Evolutionary conservation across 1,140 invertebrate genomes (phyloP), one percentile per base, ranked within the genome.

Genomic region (Pissodes strobi): DNA sequence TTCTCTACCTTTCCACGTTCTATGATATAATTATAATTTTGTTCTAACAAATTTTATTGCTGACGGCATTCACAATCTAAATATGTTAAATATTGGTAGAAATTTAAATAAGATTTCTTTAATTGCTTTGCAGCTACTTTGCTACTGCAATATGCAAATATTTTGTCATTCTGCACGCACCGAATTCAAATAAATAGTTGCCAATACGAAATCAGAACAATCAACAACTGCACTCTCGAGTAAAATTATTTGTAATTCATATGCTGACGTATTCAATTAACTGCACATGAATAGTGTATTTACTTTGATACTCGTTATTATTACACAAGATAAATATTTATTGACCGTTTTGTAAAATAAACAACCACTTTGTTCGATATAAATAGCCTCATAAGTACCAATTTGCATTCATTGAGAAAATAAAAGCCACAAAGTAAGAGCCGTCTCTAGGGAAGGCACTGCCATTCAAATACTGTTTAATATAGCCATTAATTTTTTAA

Each of bases 341-440:
- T 45, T 45, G 17, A 17, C 13, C 41, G 19, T 57, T 57, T 57
- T 38, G n/a, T 38, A 27, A 57, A 57, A 57, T 45, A 45, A 57
- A 57, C 55, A 57, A 57, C 55, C 55, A 57, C 55, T 57, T 57
- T 57, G 55, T 57, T 18, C 41, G 55, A 46, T 57, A 57, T 57
- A 56, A 56, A 56, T 56, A 56, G 34, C 19, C 22, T 23, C 52
- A 10, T 56, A 57, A 57, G 55, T 37, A 57, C 39, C 55, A 45
- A 57, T 57, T 57, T 57, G 55, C 55, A 57, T 57, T 57, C 55
- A 39, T 45, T 22, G 55, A 27, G 21, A 57, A 57, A 57, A 57
- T 56, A 57, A 45, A 57, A 57, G 41, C 25, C 55, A 55, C 55
- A 57, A 45, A 43, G 39, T 45, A 45, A 57, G 21, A 46, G 55